A percentile compares a stretch with the other conserved stretches of the same genome.
phyloP scores from a whole-genome alignment of 1,140 invertebrate species.

The Araneus ventricosus region DNA sequence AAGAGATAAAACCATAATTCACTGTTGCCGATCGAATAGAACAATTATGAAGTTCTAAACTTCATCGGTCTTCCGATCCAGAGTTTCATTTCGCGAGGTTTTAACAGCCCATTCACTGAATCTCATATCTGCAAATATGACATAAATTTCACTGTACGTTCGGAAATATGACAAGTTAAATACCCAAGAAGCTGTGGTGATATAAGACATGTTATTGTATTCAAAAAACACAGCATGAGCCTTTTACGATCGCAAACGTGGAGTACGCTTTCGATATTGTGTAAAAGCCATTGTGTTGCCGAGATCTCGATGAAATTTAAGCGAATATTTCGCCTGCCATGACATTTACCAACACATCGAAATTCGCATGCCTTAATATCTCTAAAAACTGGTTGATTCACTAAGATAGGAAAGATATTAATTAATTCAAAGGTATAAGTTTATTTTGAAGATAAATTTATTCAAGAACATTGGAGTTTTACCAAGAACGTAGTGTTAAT shows the following conservation, averaged over 20 bases:
- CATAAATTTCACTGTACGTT: constrained; percentile 14
- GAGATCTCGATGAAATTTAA: constrained; percentile 9
- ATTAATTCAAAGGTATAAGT: too few species aligned
- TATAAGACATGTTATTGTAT: constrained; percentile 56
- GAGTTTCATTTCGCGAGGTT: background rate
- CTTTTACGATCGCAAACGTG: constrained; percentile 44
- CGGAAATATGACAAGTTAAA: constrained; percentile 46
- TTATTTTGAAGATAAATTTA: too few species aligned
- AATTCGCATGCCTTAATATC: background rate
- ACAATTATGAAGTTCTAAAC: background rate
- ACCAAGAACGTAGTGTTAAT: too few species aligned
- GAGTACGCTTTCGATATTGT: constrained; percentile 32
- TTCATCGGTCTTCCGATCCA: background rate
- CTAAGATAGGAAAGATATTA: background rate
- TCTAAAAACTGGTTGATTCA: background rate
- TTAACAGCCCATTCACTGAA: background rate
- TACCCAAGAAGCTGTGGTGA: background rate
- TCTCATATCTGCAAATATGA: constrained; percentile 3
- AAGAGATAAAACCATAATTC: too few species aligned
- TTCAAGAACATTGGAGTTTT: too few species aligned
- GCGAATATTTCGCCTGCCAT: background rate
- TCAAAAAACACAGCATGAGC: constrained; percentile 2
- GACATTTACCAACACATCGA: constrained; percentile 10
- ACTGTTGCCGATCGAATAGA: background rate
- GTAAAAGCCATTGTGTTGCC: constrained; percentile 44